phyloP scores from a whole-genome alignment of 2,888 invertebrate species.

The Clostera curtula region DNA sequence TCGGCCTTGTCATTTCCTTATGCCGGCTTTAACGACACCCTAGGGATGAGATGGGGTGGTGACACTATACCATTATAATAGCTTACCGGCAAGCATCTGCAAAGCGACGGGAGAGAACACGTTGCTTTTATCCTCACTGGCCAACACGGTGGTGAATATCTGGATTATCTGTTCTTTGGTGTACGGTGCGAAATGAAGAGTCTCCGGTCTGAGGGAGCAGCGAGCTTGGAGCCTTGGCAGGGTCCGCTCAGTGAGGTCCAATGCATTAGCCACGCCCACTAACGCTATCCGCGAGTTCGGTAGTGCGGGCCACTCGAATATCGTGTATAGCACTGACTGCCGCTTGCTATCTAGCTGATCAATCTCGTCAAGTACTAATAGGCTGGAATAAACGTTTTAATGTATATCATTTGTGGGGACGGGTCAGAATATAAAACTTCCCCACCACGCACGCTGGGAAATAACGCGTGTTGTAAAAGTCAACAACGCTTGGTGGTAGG shows the following conservation, averaged over 20 bases:
- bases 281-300: constrained; percentile 82
- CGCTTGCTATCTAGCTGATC: constrained; percentile 91
- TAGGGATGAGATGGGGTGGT: no score
- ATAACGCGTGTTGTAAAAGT: no score
- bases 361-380: constrained; percentile 95
- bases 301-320: constrained; percentile 94
- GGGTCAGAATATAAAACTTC: no score
- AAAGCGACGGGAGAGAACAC: constrained; percentile 89
- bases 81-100: constrained; percentile 87
- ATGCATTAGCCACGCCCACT: constrained; percentile 95
- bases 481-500: no score
- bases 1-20: no score
- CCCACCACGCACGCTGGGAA: no score
- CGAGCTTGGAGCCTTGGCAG: constrained; percentile 90
- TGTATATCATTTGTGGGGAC: neutral
- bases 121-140: constrained; percentile 78
- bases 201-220: constrained; percentile 80
- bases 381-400: constrained; percentile 52
- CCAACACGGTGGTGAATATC: constrained; percentile 88
- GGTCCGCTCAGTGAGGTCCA: constrained; percentile 94
- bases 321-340: constrained; percentile 91
- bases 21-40: no score
- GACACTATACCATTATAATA: no score
- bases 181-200: constrained; percentile 95
- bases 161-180: constrained; percentile 90